phyloP scores from a whole-genome alignment of 64 coral and sea anemone species.

The Porites australiensis region DNA sequence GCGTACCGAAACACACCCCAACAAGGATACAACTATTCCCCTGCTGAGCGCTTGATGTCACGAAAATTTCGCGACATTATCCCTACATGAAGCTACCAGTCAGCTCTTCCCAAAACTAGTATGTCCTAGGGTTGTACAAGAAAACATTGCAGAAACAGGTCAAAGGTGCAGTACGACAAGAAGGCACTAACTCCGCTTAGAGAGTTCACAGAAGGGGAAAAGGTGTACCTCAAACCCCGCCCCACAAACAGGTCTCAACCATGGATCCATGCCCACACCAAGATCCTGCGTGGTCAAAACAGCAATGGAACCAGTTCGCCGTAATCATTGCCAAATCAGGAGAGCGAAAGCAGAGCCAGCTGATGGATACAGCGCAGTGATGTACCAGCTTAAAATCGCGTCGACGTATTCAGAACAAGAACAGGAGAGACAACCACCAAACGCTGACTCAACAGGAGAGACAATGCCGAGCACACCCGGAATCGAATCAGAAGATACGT shows the following conservation, averaged over 20 bases:
- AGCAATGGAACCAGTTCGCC: background rate
- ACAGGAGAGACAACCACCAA: background rate
- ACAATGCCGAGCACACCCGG: too few relatives aligned
- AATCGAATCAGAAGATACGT: too few relatives aligned
- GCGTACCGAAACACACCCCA: background rate
- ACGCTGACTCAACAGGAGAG: too few relatives aligned
- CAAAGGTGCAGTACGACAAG: background rate
- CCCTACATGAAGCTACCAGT: background rate
- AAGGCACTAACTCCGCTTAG: background rate
- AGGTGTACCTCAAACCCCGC: background rate
- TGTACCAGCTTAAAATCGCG: background rate
- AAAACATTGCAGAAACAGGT: background rate
- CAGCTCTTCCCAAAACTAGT: background rate
- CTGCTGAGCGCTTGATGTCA: constrained; percentile 5
- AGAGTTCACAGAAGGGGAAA: background rate
- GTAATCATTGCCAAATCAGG: constrained; percentile 9
- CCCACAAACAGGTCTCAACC: constrained; percentile 10
- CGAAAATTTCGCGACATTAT: background rate
- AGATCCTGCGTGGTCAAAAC: background rate
- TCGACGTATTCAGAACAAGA: background rate
- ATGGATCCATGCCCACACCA: background rate
- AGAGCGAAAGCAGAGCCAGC: background rate
- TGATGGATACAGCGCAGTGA: background rate
- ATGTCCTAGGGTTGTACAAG: background rate
- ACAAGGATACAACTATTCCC: background rate